A percentile compares a stretch with the other conserved stretches of the same genome.
phyloP scores from a whole-genome alignment of 2,797 vertebrate genomes.

The Myotis findleyi region DNA sequence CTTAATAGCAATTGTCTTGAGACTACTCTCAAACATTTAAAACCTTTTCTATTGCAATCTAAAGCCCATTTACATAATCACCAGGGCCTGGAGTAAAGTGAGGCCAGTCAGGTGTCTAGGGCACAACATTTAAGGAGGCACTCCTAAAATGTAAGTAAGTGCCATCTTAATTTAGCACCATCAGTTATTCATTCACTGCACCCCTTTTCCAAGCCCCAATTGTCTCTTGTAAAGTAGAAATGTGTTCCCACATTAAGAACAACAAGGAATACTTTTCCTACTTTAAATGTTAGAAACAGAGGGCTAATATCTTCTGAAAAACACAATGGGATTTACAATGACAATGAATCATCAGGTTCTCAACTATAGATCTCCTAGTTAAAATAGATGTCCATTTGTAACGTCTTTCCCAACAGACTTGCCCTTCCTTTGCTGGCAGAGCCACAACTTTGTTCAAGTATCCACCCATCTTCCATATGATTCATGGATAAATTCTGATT shows the following conservation, averaged over 20 bases:
- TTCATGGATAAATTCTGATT: conserved; percentile 1
- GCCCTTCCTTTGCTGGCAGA: not conserved
- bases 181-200: not conserved
- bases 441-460: not conserved
- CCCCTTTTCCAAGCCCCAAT: too few species aligned
- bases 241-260: conserved; percentile 72
- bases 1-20: conserved; percentile 11
- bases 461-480: not conserved
- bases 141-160: not conserved
- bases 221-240: conserved; percentile 8
- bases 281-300: conserved; percentile 72
- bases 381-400: conserved; percentile 76
- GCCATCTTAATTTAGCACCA: not conserved
- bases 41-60: not conserved
- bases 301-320: conserved; percentile 81
- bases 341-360: conserved; percentile 58
- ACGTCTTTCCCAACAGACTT: not conserved
- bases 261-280: conserved; percentile 67
- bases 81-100: not conserved
- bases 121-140: not conserved
- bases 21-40: conserved; percentile 32
- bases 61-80: not conserved
- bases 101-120: not conserved
- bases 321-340: conserved; percentile 71
- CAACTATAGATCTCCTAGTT: conserved; percentile 64